phyloP scores from a whole-genome alignment of 2,888 invertebrate species.

The Cheilosia pagana region DNA sequence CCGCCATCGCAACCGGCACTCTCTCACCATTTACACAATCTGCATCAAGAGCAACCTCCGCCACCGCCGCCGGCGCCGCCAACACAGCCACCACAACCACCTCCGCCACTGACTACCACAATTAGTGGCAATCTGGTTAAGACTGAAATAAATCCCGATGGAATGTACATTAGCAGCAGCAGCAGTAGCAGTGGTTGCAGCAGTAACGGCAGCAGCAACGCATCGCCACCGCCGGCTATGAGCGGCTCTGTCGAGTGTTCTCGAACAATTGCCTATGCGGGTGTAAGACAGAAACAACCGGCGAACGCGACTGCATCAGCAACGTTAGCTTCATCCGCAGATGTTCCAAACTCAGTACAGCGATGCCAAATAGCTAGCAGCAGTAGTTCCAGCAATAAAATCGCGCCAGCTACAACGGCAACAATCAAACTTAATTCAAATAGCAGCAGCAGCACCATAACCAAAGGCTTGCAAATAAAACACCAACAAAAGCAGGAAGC shows the following conservation, averaged over 20 bases:
- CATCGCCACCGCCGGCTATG: constrained; percentile 34
- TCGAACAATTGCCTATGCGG: constrained; percentile 32
- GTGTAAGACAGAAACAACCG: constrained; percentile 30
- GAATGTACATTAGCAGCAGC: constrained; percentile 70
- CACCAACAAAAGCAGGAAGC: constrained; percentile 12
- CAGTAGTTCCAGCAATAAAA: constrained; percentile 22
- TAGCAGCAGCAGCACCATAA: constrained; percentile 18
- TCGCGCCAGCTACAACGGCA: constrained; percentile 24
- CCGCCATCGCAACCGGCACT: constrained; percentile 34
- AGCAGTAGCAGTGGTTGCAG: constrained; percentile 68
- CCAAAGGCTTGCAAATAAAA: constrained; percentile 18
- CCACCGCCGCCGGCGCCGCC: constrained; percentile 5
- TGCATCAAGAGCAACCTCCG: constrained; percentile 43
- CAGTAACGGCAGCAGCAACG: constrained; percentile 65
- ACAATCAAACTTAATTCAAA: constrained; percentile 37
- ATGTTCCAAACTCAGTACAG: constrained; percentile 5
- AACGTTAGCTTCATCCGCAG: constrained; percentile 26
- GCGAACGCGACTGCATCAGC: constrained; percentile 69
- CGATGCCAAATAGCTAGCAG: constrained; percentile 25
- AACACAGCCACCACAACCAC: background rate
- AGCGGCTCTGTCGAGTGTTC: background rate
- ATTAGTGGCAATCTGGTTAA: constrained; percentile 55
- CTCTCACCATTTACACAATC: constrained; percentile 38
- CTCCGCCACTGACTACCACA: constrained; percentile 25
- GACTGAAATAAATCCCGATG: constrained; percentile 75